Conservation (phyloP, 1,140 invertebrate species). For the Halyomorpha halys region DNA sequence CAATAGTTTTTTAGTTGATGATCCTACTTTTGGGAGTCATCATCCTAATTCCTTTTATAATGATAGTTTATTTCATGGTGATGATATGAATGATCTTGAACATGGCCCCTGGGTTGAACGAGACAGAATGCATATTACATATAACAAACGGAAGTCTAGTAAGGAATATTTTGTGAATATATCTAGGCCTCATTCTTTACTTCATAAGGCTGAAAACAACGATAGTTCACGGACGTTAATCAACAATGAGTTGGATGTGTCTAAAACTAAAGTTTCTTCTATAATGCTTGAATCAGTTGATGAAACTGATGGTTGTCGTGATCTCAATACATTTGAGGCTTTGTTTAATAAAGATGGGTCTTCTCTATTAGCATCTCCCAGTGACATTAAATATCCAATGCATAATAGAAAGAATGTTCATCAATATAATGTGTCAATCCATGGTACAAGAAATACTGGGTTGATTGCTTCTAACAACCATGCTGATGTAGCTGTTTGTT, state of each 20-base stretch:
- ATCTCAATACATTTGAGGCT: background rate
- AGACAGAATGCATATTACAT: background rate
- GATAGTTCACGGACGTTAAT: background rate
- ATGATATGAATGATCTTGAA: constrained; percentile 7
- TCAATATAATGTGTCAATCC: background rate
- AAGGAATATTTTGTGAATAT: background rate
- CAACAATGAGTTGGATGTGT: background rate
- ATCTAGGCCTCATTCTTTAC: background rate
- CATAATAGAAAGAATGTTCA: constrained; percentile 1
- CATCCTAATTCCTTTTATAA: background rate
- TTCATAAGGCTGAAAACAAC: background rate
- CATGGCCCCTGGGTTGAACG: background rate
- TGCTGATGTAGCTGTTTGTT: background rate
- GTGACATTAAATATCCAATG: background rate
- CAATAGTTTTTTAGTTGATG: background rate
- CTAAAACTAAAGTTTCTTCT: background rate
- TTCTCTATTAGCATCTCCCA: background rate
- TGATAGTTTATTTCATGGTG: background rate
- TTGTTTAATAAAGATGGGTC: constrained; percentile 1
- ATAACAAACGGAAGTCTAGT: background rate
- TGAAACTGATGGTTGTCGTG: background rate
- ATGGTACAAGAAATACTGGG: background rate
- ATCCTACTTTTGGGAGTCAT: background rate
- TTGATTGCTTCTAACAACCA: background rate
- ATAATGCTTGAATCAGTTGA: background rate